A percentile compares a stretch with the other conserved stretches of the same genome.
These are phyloP conservation scores for Aphelenchoides besseyi DNA, from an alignment of 1,140 invertebrate species.

Conservation along the genomic window DNA sequence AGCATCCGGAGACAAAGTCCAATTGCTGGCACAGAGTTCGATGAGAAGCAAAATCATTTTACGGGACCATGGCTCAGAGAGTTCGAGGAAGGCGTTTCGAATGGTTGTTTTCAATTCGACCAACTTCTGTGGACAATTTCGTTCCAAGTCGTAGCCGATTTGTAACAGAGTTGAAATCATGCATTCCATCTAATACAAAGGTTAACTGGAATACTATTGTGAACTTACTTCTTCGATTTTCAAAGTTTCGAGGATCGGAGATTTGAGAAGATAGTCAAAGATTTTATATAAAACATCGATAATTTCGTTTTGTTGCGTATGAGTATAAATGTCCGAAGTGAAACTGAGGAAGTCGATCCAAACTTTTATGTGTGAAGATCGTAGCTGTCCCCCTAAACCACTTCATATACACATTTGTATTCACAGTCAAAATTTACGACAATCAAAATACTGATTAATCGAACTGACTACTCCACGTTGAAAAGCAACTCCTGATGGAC, in stretches of 20 bases:
- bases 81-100: slow-evolving; percentile 54
- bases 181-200: slow-evolving; percentile 49
- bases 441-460: slow-evolving; percentile 54
- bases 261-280: slow-evolving; percentile 55
- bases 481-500: slow-evolving; percentile 43
- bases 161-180: slow-evolving; percentile 48
- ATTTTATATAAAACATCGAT: slow-evolving; percentile 51
- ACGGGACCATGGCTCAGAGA: slow-evolving; percentile 55
- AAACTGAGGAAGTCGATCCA: slow-evolving; percentile 57
- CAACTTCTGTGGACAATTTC: slow-evolving; percentile 53
- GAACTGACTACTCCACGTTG: slow-evolving; percentile 45
- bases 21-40: slow-evolving; percentile 50
- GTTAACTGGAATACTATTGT: slow-evolving; percentile 2
- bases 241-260: slow-evolving; percentile 47
- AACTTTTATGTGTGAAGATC: slow-evolving; percentile 47
- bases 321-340: slow-evolving; percentile 50
- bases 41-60: slow-evolving; percentile 60
- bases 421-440: no score
- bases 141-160: slow-evolving; percentile 57
- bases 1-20: slow-evolving; percentile 53
- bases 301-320: slow-evolving; percentile 50
- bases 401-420: no score
- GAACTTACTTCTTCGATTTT: slow-evolving; percentile 59
- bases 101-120: slow-evolving; percentile 47
- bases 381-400: slow-evolving; percentile 45